Conservation (phyloP, 2,797 vertebrate species). For the Gymnoscopelus braueri region DNA sequence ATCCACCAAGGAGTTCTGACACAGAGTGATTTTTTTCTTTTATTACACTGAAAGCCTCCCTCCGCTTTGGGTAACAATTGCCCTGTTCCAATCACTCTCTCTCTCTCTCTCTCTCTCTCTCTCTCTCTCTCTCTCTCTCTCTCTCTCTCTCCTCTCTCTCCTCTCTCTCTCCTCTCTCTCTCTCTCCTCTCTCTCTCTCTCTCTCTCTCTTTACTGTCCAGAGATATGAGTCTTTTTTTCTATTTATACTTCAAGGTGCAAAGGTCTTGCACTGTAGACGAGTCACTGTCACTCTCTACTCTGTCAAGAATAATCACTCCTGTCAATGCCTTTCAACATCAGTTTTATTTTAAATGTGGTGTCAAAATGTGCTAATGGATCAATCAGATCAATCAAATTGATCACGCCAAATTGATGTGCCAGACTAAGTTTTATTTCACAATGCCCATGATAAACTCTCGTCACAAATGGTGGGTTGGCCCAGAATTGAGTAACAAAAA, state of each 20-base stretch:
- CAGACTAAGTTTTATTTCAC: too few species aligned
- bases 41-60: too few species aligned
- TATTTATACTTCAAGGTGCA: conserved; percentile 72
- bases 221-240: conserved; percentile 75
- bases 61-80: too few species aligned
- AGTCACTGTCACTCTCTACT: conserved; percentile 21
- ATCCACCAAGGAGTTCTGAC: conserved; percentile 55
- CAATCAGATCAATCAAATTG: conserved; percentile 43
- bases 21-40: too few species aligned
- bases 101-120: too few species aligned
- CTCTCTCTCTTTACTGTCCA: conserved; percentile 62
- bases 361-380: conserved; percentile 55
- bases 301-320: conserved; percentile 67
- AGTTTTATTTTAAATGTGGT: conserved; percentile 46
- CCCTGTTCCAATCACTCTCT: too few species aligned
- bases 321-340: conserved; percentile 63
- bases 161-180: conserved; percentile 71
- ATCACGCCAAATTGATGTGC: conserved; percentile 14
- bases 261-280: conserved; percentile 25
- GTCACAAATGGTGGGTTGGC: too few species aligned
- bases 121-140: too few species aligned
- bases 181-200: conserved; percentile 62
- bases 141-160: too few species aligned
- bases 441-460: too few species aligned
- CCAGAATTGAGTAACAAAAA: too few species aligned